These are phyloP conservation scores for Dolichotis patagonum DNA, from an alignment of 2,113 vertebrate species.

Conservation along the genomic window DNA sequence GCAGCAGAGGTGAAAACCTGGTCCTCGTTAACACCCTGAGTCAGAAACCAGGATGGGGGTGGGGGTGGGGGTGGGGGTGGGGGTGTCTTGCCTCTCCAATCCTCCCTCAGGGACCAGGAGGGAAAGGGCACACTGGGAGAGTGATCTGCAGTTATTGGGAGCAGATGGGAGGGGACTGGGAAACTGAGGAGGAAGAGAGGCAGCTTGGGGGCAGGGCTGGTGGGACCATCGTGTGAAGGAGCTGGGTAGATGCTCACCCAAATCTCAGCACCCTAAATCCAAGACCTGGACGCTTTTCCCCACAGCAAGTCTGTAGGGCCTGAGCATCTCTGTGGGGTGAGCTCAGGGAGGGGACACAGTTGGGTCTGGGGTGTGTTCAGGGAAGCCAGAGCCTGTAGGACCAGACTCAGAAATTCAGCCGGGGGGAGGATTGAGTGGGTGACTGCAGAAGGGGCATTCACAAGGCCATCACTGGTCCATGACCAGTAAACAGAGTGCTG, in stretches of 20 bases:
- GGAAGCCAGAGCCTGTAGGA: neutral
- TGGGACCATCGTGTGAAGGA: neutral
- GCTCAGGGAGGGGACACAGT: neutral
- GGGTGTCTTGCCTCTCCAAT: neutral
- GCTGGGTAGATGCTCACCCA: neutral
- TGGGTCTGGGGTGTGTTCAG: too few species aligned
- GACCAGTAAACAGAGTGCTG: neutral
- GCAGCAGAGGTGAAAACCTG: conserved; percentile 70
- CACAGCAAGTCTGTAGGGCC: neutral
- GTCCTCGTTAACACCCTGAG: conserved; percentile 67
- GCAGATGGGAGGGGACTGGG: conserved; percentile 63
- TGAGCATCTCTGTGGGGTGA: neutral
- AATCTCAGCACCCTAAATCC: neutral
- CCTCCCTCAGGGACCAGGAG: conserved; percentile 30
- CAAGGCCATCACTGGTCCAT: neutral
- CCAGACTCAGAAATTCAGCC: neutral
- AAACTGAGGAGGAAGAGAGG: neutral
- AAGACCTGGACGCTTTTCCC: neutral
- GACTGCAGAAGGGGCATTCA: neutral
- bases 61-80: too few species aligned
- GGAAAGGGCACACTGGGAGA: conserved; percentile 65
- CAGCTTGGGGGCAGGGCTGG: neutral
- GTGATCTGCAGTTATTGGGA: conserved; percentile 53
- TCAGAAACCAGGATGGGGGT: conserved; percentile 7
- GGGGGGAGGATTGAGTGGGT: too few species aligned